Conservation (phyloP, 2,797 vertebrate species). For the Myotis pilosus region DNA sequence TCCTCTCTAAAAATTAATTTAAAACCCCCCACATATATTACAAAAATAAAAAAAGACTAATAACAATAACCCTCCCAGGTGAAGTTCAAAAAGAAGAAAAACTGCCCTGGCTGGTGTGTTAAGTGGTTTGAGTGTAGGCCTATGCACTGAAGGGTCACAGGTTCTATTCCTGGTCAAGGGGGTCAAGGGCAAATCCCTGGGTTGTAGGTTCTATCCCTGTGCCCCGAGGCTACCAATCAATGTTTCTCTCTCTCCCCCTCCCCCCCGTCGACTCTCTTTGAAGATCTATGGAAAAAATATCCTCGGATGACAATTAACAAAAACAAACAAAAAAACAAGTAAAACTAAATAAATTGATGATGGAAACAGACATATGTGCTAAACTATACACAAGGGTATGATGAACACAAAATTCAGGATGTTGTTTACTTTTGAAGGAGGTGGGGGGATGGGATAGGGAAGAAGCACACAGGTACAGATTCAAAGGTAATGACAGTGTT, state of each 20-base stretch:
- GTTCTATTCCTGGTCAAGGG: background rate
- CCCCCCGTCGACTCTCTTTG: no score
- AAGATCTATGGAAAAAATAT: no score
- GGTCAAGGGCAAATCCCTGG: background rate
- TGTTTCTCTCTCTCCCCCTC: background rate
- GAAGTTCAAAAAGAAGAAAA: background rate
- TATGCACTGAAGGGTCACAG: background rate
- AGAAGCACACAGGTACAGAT: background rate
- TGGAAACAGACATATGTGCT: background rate
- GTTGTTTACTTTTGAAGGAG: background rate
- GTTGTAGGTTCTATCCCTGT: background rate
- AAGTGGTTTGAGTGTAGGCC: background rate
- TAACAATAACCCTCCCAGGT: background rate
- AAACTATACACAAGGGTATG: background rate
- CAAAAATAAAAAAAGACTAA: background rate
- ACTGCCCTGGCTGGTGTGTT: background rate
- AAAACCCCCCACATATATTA: no score
- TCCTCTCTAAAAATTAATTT: no score
- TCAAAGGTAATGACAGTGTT: background rate
- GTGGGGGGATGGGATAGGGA: background rate
- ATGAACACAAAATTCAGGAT: background rate
- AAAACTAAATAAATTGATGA: background rate
- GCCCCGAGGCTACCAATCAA: background rate
- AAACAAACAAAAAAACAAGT: background rate
- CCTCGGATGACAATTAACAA: background rate